Base-by-base conservation (phyloP, 2,113 vertebrate species). In the Perca schrenkii region DNA sequence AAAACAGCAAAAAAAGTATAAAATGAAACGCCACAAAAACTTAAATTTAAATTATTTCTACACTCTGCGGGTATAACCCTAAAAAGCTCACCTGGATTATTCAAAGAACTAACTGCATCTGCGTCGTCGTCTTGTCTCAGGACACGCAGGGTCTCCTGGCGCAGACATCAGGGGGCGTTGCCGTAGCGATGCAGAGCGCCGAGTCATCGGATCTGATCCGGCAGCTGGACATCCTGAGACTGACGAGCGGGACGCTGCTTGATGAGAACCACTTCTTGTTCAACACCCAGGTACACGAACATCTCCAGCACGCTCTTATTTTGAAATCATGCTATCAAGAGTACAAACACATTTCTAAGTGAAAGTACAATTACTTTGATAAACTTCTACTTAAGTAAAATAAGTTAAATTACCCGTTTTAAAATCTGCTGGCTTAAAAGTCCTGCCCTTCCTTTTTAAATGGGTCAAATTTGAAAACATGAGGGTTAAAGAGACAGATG, bases 171-270 rank as follows among this genome's bases (percentile, higher is more conserved):
- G 52, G 60, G 31, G 71, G 15, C 0, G 11, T 82, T 2, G 0
- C 68, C 0, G 62, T 89, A n/a, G 36, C 85, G 46, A 43, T 81
- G 58, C 53, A 58, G 22, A 49, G 34, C 1, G 6, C 15, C 0
- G 54, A 79, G 49, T 58, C 82, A 7, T 66, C 34, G 40, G 67
- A 77, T 36, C 74, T 85, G 57, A 63, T 65, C 11, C 73, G 65
- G 56, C 81, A 88, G 74, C 36, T 89, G 64, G 63, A 86, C 0
- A 0, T 54, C 13, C 16, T 77, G 66, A 86, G 88, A 62, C 49
- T 0, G 50, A 36, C 3, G 0, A 62, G 36, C 4, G 25, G 11
- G 19, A 11, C 2, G 4, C 17, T 64, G 65, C 16, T 78, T 2
- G 1, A 62, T 25, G 28, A 56, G 25, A 52, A 28, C 0, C 11